Evolutionary conservation across 2,888 invertebrate species (phyloP).

Genomic region (Netelia inedita): DNA sequence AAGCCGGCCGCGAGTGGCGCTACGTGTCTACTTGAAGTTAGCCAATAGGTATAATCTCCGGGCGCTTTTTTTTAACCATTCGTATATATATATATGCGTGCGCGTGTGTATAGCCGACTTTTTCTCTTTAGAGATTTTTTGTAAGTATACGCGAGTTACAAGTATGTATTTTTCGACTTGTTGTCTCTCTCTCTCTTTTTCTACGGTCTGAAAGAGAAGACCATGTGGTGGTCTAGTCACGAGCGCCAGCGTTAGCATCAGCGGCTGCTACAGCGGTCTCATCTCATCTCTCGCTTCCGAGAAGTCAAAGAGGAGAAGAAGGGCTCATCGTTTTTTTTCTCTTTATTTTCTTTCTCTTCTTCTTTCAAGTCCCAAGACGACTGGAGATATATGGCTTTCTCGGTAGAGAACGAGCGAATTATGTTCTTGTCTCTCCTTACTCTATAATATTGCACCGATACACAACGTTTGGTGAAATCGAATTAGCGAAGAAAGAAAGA

Average conservation of each 20-base stretch:
- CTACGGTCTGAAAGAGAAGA: slow-evolving; percentile 55
- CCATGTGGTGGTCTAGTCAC: slow-evolving; percentile 69
- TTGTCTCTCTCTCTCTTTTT: slow-evolving; percentile 12
- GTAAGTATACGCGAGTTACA: background rate
- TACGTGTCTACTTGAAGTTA: no score
- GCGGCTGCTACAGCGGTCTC: background rate
- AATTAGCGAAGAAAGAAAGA: background rate
- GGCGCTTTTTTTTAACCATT: background rate
- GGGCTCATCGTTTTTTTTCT: slow-evolving; percentile 24
- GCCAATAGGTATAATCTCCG: slow-evolving; percentile 11
- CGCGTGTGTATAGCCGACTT: background rate
- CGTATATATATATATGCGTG: background rate
- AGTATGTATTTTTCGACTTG: slow-evolving; percentile 11
- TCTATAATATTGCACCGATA: background rate
- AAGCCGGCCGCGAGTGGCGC: no score
- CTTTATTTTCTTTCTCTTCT: slow-evolving; percentile 7
- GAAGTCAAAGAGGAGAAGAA: slow-evolving; percentile 67
- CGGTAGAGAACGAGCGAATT: slow-evolving; percentile 5
- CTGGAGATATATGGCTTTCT: background rate
- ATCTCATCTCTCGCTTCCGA: slow-evolving; percentile 73
- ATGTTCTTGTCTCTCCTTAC: background rate
- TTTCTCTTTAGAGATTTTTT: background rate
- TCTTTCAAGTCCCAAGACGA: background rate
- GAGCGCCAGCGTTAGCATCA: slow-evolving; percentile 19
- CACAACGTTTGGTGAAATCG: background rate